phyloP scores from a whole-genome alignment of 1,140 invertebrate genomes.

The Leptinotarsa undecemlineata region DNA sequence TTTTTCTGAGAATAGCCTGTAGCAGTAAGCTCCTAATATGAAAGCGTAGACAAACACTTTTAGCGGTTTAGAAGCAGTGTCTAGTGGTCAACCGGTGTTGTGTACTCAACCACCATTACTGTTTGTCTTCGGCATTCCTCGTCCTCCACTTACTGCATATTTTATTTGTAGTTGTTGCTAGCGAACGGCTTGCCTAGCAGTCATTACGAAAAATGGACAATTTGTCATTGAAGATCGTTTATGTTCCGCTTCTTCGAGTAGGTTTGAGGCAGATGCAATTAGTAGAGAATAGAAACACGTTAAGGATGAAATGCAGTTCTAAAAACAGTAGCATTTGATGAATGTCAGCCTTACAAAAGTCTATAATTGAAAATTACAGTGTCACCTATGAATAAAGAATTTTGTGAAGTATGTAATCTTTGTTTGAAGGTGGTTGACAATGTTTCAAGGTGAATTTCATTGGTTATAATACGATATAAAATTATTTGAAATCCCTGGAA shows the following conservation, averaged over 20 bases:
- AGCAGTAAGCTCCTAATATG: slow-evolving; percentile 47
- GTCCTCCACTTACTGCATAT: slow-evolving; percentile 21
- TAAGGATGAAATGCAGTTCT: no score
- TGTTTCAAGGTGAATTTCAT: no score
- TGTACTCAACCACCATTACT: slow-evolving; percentile 49
- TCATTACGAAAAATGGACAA: slow-evolving; percentile 5
- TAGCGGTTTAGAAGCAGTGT: slow-evolving; percentile 46
- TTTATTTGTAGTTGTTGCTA: slow-evolving; percentile 24
- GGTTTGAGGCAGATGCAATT: not conserved
- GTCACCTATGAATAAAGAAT: no score
- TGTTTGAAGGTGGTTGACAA: no score
- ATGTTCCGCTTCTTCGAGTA: not conserved
- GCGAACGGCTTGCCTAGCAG: slow-evolving; percentile 6
- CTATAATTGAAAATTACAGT: no score
- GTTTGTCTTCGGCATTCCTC: slow-evolving; percentile 48
- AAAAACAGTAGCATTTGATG: no score
- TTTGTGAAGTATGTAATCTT: no score
- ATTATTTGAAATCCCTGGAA: no score
- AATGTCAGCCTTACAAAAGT: no score
- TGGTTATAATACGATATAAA: no score
- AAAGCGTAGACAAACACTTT: slow-evolving; percentile 51
- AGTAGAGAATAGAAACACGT: no score
- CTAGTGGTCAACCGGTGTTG: slow-evolving; percentile 47
- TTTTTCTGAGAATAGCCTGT: slow-evolving; percentile 46
- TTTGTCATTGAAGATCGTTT: slow-evolving; percentile 2